Percentiles rank a stretch among this genome's conserved stretches.
These are phyloP conservation scores for Sternotherus odoratus DNA, from an alignment of 2,797 vertebrate species.

Conservation along the genomic window DNA sequence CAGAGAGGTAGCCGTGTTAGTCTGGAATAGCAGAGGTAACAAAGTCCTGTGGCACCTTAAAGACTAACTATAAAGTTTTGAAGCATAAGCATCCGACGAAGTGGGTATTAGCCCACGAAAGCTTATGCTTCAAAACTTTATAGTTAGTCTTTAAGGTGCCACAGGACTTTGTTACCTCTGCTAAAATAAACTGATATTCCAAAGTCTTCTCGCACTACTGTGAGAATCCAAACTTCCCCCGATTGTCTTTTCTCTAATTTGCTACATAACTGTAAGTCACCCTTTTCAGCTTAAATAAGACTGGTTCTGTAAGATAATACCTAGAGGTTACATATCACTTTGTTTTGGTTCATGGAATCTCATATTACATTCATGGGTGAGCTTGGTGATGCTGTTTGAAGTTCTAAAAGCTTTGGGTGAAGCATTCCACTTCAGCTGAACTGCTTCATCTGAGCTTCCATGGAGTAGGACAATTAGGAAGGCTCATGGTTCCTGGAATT, in stretches of 20 bases:
- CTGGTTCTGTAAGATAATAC: neutral
- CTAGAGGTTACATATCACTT: neutral
- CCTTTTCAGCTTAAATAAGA: neutral
- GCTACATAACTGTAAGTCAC: neutral
- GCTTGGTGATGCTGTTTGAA: neutral
- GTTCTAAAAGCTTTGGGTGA: neutral
- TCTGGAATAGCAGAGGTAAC: too few species aligned
- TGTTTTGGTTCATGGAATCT: neutral
- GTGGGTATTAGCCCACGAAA: too few species aligned
- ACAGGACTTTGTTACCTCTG: too few species aligned
- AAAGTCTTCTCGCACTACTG: neutral
- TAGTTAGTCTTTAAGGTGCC: too few species aligned
- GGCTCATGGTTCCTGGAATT: neutral
- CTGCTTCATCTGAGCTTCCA: neutral
- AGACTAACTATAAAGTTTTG: too few species aligned
- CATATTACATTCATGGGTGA: neutral
- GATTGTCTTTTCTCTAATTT: neutral
- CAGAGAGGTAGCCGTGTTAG: too few species aligned
- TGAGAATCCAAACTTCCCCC: neutral
- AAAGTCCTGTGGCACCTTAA: too few species aligned
- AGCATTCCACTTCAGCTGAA: neutral
- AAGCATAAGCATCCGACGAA: too few species aligned
- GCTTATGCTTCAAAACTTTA: too few species aligned
- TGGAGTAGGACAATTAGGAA: neutral
- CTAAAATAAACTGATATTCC: rapidly evolving